Base-by-base conservation (phyloP, 2,888 invertebrate species). In the Leuctra nigra region DNA sequence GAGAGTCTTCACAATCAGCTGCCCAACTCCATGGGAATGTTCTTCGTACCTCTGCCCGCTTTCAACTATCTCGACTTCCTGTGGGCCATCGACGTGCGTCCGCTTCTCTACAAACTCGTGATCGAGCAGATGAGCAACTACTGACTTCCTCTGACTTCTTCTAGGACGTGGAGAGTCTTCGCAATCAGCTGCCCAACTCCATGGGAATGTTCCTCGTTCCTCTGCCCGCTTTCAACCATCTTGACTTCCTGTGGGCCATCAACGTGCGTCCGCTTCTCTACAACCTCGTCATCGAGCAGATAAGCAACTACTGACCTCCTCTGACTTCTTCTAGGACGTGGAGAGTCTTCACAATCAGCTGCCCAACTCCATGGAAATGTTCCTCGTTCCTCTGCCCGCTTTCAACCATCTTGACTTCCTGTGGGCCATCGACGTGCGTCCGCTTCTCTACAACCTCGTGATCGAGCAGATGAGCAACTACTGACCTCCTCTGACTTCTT, bases 1-100 rank as follows among this genome's bases (percentile, higher is more conserved):
- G 72, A 77, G 55, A 73, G 72, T 57, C 67, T 85, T 20, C 77
- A 75, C 39, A 68, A 66, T 11, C 73, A 74, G 67, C 75, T 78
- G 60, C 80, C 77, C 56, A 81, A 75, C 63, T 71, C 77, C 39
- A 74, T 79, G 2, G 78, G 77, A 11, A 74, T 77, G 60, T 80
- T 79, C 69, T 69, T 76, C 44, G 76, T 87, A 9, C 75, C 79
- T 0, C 71, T 77, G 65, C 64, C 71, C 1, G 69, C 71, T 4
- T 87, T 85, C 65, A 84, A 81, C 66, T 87, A 87, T 67, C 66
- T 86, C 59, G 87, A 87, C 66, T 87, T 84, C 66, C 71, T 84
- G 61, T 84, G 82, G 80, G 86, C 79, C 13, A 78, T 77, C 13
- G 75, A 84, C 66, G 80, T 79, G 0, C 77, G 74, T 54, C 71